Percentiles rank a stretch among this genome's conserved stretches.
Conservation (phyloP, 2,113 vertebrate genomes). For the Pungitius pungitius region DNA sequence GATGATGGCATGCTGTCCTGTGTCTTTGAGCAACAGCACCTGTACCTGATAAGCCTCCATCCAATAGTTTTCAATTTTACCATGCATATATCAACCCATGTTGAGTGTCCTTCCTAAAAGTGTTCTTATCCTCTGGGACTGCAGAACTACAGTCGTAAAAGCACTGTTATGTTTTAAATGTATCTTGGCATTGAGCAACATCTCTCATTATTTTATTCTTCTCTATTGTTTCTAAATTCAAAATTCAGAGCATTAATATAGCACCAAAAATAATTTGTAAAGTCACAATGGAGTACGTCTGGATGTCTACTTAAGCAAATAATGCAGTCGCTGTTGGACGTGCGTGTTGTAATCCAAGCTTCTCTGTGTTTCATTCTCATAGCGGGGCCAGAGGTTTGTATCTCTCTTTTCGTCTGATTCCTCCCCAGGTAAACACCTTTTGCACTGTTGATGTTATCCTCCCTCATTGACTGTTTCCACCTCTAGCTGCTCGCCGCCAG, state of each 20-base stretch:
- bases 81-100: neutral
- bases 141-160: conserved; percentile 36
- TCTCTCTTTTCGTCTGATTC: too few species aligned
- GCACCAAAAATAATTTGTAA: too few species aligned
- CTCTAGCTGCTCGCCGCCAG: neutral
- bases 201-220: neutral
- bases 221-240: neutral
- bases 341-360: too few species aligned
- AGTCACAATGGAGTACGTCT: too few species aligned
- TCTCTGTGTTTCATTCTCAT: too few species aligned
- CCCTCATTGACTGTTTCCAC: neutral
- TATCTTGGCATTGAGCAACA: neutral
- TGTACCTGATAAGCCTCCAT: neutral
- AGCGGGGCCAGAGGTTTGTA: too few species aligned
- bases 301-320: too few species aligned
- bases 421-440: too few species aligned
- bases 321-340: too few species aligned
- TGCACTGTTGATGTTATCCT: too few species aligned
- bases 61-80: neutral
- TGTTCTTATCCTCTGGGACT: conserved; percentile 13
- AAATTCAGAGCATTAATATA: neutral
- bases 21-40: conserved; percentile 15
- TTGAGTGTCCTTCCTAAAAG: neutral
- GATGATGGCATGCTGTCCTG: conserved; percentile 4
- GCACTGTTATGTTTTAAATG: conserved; percentile 45